Evolutionary conservation across 2,888 invertebrate genomes (phyloP).

Genomic region (Adela reaumurella): DNA sequence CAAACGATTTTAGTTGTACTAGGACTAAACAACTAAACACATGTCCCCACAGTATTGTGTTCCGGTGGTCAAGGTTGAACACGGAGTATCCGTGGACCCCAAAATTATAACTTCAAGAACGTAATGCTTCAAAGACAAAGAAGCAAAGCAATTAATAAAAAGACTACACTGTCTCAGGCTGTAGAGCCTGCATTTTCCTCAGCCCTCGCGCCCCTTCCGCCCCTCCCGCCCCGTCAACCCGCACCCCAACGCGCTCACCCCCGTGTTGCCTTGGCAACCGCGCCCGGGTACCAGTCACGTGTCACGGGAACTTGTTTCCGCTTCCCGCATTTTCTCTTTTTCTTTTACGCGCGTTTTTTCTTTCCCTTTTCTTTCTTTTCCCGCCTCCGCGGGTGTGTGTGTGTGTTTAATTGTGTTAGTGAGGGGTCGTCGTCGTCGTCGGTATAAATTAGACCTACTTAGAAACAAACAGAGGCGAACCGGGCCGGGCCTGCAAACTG

Average conservation of each 20-base stretch:
- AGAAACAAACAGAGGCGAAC: no score
- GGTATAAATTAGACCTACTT: background rate
- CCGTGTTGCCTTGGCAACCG: constrained; percentile 39
- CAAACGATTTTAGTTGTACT: no score
- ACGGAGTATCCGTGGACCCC: no score
- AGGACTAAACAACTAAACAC: no score
- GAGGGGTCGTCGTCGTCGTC: background rate
- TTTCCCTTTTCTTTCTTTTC: constrained; percentile 2
- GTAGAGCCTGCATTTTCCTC: background rate
- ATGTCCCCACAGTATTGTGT: no score
- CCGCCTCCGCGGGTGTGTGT: background rate
- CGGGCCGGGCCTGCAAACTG: no score
- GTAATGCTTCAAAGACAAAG: no score
- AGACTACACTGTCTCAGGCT: background rate
- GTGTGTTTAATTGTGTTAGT: background rate
- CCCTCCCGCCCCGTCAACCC: constrained; percentile 30
- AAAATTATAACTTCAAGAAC: no score
- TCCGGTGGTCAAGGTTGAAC: no score
- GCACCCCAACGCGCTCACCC: constrained; percentile 48
- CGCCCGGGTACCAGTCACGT: constrained; percentile 50
- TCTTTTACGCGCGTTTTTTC: constrained; percentile 37
- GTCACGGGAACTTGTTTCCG: constrained; percentile 50
- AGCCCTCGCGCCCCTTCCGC: constrained; percentile 14
- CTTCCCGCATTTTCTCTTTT: constrained; percentile 45
- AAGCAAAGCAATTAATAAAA: background rate